Conservation (phyloP, 92 coral and sea anemone genomes). For the Porites lobata region DNA sequence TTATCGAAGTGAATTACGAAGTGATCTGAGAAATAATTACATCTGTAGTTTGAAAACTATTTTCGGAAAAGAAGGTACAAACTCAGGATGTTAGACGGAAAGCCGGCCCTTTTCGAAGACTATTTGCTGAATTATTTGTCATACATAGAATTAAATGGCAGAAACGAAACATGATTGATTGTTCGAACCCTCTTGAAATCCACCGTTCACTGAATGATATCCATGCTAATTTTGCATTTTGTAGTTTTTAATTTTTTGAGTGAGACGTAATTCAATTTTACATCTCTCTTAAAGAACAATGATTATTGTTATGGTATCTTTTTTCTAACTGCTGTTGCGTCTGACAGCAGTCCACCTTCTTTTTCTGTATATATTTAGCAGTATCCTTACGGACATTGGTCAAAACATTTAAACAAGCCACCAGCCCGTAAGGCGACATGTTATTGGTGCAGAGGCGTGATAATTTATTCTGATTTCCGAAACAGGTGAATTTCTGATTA, state of each 20-base stretch:
- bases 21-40: no score
- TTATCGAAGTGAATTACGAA: no score
- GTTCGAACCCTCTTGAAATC: no score
- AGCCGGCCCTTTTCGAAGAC: no score
- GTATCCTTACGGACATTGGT: conserved; percentile 13
- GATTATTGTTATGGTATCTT: not conserved
- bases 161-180: no score
- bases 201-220: no score
- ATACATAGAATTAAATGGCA: no score
- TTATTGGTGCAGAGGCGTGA: conserved; percentile 31
- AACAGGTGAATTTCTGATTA: conserved; percentile 74
- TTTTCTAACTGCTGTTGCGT: not conserved
- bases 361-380: not conserved
- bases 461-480: conserved; percentile 56
- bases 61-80: no score
- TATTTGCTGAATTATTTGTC: no score
- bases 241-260: not conserved
- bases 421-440: not conserved
- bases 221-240: not conserved
- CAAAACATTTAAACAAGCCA: conserved; percentile 8
- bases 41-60: no score
- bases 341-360: not conserved
- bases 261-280: not conserved
- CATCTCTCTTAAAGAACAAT: not conserved
- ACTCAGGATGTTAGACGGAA: no score